phyloP scores from a whole-genome alignment of 2,797 vertebrate genomes.

The Eulemur albifrons region DNA sequence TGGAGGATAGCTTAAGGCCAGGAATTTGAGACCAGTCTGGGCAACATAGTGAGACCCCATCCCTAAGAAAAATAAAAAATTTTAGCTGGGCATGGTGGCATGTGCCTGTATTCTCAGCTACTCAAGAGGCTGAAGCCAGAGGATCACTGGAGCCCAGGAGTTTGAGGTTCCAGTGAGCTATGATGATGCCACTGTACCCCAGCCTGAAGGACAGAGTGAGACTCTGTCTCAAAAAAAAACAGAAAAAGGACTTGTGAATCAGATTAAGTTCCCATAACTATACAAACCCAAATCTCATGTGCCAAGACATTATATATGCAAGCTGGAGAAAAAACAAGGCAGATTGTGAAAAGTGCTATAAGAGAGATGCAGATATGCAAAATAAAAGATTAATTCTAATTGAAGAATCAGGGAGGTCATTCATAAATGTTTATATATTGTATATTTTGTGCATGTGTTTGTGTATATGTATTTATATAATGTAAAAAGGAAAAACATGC shows the following conservation, averaged over 20 bases:
- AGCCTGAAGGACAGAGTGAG: not conserved
- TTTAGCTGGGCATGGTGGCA: not conserved
- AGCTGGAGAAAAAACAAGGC: not conserved
- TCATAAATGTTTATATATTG: not conserved
- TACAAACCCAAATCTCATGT: not conserved
- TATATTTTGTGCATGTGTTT: not conserved
- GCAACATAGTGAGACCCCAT: not conserved
- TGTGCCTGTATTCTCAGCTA: not conserved
- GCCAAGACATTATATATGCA: not conserved
- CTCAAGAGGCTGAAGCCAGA: not conserved
- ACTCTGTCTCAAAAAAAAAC: not conserved
- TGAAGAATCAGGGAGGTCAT: not conserved
- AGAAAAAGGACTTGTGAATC: not conserved
- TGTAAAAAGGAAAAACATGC: not conserved
- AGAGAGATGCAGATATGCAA: not conserved
- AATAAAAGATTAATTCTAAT: not conserved
- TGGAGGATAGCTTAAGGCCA: not conserved
- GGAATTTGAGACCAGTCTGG: not conserved
- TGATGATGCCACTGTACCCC: not conserved
- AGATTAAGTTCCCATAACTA: not conserved
- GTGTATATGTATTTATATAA: not conserved
- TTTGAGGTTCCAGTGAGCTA: not conserved
- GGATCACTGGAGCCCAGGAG: not conserved
- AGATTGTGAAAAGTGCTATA: not conserved
- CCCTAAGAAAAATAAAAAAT: not conserved